Evolutionary conservation across 2,797 vertebrate species (phyloP), one percentile per base, ranked within the genome.

Genomic region (Okamejei kenojei): DNA sequence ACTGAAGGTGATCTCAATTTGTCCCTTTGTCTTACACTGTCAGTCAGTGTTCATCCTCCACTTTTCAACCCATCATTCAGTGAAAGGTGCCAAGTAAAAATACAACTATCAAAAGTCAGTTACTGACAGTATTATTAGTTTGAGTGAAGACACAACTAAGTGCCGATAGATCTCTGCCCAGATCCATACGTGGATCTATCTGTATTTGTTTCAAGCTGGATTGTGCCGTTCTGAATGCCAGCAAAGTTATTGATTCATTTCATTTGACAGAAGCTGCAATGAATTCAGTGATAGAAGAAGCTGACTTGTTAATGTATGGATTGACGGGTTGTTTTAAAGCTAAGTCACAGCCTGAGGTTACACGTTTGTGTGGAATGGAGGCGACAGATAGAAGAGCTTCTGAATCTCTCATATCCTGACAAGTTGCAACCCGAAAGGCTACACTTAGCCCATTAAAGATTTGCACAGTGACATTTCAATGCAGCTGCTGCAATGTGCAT

Each of bases 371-470:
- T 96, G 96, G 96, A 96, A 96, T 93, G 96, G 97, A 97, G 97
- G 96, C 96, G 95, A 94, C 95, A 90, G 78, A 61, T 93, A 93
- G 93, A 90, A 96, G 96, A 97, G 96, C 96, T 97, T 97, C 97
- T 97, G 97, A 97, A 98, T 99, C 98, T 98, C 97, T 98, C 97
- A 94, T 94, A 97, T 98, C 97, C 97, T 98, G 98, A 98, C 98
- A 99, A 98, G 98, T 98, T 98, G 96, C 97, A 98, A 97, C 98
- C 97, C 97, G 98, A 99, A 99, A 98, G 97, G 97, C 98, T 98
- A 99, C 98, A 99, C 97, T 99, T 99, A 99, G 97, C 98, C 98
- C 98, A 99, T 99, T 99, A 99, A 98, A 98, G 98, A 98, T 98
- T 98, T 96, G 96, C 97, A 96, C 96, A 95, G 96, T 99, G 99